These are phyloP conservation scores for Ophion slaviceki DNA, from an alignment of 2,888 invertebrate species.

Conservation along the genomic window DNA sequence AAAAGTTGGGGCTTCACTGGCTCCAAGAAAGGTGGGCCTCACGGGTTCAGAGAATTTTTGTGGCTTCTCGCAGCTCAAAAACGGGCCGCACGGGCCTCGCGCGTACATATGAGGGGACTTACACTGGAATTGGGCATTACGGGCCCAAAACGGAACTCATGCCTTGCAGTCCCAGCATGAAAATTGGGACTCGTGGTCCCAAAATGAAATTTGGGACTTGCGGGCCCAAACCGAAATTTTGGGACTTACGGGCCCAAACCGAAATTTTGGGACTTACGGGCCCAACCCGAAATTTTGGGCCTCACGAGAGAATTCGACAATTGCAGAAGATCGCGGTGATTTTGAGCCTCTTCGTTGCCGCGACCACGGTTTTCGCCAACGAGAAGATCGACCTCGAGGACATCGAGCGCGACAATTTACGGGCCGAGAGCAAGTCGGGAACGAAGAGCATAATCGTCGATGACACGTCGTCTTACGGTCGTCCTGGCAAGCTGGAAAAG, in stretches of 20 bases:
- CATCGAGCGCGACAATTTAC: conserved; percentile 89
- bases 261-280: too few relatives aligned
- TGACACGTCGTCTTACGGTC: conserved; percentile 70
- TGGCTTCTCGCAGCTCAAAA: too few relatives aligned
- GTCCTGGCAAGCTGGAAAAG: conserved; percentile 66
- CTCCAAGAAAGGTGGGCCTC: too few relatives aligned
- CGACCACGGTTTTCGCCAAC: conserved; percentile 82
- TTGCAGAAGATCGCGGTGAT: conserved; percentile 76
- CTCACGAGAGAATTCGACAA: neutral
- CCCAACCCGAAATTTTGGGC: neutral
- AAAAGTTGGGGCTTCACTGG: too few relatives aligned
- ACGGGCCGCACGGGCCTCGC: too few relatives aligned
- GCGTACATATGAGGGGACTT: too few relatives aligned
- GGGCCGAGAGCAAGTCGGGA: conserved; percentile 85
- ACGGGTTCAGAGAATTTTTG: too few relatives aligned
- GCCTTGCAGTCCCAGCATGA: too few relatives aligned
- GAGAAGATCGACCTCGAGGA: conserved; percentile 90
- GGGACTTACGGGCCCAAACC: too few relatives aligned
- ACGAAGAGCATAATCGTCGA: conserved; percentile 65
- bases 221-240: neutral
- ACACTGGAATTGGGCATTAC: too few relatives aligned
- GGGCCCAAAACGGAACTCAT: too few relatives aligned
- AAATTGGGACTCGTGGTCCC: too few relatives aligned
- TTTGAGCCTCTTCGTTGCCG: conserved; percentile 70
- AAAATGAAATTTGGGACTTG: neutral